Conservation (phyloP, 2,797 vertebrate species). For the Steatocranus sp. region DNA sequence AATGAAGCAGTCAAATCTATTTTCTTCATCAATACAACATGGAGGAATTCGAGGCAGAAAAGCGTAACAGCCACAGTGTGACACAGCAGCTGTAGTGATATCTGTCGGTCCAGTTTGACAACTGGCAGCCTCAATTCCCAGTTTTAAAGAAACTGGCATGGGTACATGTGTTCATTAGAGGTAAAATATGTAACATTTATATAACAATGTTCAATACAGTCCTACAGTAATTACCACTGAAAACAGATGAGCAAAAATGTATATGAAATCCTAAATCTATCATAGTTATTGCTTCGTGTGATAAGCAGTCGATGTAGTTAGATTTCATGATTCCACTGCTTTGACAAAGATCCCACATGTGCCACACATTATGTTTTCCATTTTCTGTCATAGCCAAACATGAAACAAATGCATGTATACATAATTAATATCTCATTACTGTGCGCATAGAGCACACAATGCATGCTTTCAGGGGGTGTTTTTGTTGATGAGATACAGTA, state of each 20-base stretch:
- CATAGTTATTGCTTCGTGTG: not conserved
- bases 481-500: not conserved
- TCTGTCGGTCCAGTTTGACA: not conserved
- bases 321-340: not conserved
- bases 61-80: not conserved
- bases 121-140: not conserved
- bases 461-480: not conserved
- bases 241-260: not conserved
- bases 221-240: not conserved
- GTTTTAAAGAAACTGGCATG: not conserved
- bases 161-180: not conserved
- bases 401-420: not conserved
- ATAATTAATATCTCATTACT: slow-evolving; percentile 1
- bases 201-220: not conserved
- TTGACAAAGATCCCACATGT: not conserved
- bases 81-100: not conserved
- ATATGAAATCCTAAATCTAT: not conserved
- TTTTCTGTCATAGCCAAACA: not conserved
- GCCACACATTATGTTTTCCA: not conserved
- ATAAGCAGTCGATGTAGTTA: not conserved
- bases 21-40: not conserved
- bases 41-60: not conserved
- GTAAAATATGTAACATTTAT: not conserved
- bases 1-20: not conserved
- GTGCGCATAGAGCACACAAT: not conserved